phyloP scores from a whole-genome alignment of 53 echinoderm and acorn worm species.

The Antedon mediterranea region DNA sequence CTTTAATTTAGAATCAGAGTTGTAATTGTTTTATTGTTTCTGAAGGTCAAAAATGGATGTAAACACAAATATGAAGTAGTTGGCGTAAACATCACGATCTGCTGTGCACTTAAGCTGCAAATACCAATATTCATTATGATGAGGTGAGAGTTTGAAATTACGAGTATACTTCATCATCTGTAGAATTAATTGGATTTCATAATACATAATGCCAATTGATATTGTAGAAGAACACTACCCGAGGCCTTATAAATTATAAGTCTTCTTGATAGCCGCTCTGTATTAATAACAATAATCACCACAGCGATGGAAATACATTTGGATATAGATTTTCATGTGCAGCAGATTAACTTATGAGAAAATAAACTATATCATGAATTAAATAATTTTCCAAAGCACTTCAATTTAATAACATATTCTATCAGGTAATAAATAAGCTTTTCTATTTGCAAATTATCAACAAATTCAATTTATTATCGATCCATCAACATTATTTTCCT shows the following conservation, averaged over 20 bases:
- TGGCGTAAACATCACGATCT: neutral
- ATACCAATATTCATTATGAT: neutral
- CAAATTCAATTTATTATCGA: neutral
- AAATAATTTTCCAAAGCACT: neutral
- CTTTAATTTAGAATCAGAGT: too few relatives aligned
- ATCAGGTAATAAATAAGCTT: neutral
- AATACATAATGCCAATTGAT: neutral
- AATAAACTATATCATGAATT: neutral
- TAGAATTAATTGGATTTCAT: neutral
- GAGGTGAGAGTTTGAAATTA: neutral
- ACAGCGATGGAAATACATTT: neutral
- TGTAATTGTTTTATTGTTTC: neutral
- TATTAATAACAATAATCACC: neutral
- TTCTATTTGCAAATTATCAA: neutral
- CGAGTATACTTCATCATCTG: neutral
- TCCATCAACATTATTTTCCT: too few relatives aligned
- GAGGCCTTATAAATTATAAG: neutral
- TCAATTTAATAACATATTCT: neutral
- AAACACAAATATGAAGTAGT: neutral
- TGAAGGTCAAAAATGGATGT: neutral
- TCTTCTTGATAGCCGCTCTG: neutral
- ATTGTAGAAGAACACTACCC: neutral
- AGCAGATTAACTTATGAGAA: too few relatives aligned
- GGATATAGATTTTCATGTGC: neutral
- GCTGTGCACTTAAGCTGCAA: too few relatives aligned